Evolutionary conservation across 2,888 invertebrate genomes (phyloP), one percentile per base, ranked within the genome.

Genomic region (Pollenia angustigena): DNA sequence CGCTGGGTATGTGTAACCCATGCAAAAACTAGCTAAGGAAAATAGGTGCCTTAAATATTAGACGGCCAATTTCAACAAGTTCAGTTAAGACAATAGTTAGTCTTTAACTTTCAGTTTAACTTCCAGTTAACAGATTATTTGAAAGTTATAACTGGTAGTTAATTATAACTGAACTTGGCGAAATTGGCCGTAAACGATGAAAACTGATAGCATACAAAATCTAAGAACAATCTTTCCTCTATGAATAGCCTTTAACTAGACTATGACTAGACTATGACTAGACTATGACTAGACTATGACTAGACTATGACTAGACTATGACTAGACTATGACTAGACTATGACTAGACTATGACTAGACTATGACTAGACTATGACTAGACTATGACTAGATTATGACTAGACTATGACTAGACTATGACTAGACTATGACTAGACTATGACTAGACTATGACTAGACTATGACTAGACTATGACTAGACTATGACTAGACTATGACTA

Each of bases 41-140:
- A 80, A 69, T 50, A 42, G 32, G 62, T 52, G 23, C 71, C 14
- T 54, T 71, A 66, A 71, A 80, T 62, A 18, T 12, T 52, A 23
- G 2, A 23, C 18, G 18, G 18, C 18, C 18, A 23, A 23, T 23
- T 23, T 23, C 18, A 23, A 1, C 18, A 23, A 23, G 1, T 23
- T 23, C 18, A 23, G 18, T 23, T 23, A 23, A 23, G n/a, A n/a
- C n/a, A n/a, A n/a, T n/a, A n/a, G n/a, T n/a, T n/a, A n/a, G n/a
- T n/a, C 18, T 1, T 2, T 23, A 23, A 23, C 18, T 23, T 1
- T 23, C 2, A 23, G 1, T 23, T 23, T 23, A 23, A 23, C 18
- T 23, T 23, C 18, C 18, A 23, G 18, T 23, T 23, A 23, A 2
- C 18, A 23, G 18, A 23, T 1, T 23, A 23, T 23, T 23, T 23